Base-by-base conservation (phyloP, 2,797 vertebrate genomes). In the Thripadectes ignobilis region DNA sequence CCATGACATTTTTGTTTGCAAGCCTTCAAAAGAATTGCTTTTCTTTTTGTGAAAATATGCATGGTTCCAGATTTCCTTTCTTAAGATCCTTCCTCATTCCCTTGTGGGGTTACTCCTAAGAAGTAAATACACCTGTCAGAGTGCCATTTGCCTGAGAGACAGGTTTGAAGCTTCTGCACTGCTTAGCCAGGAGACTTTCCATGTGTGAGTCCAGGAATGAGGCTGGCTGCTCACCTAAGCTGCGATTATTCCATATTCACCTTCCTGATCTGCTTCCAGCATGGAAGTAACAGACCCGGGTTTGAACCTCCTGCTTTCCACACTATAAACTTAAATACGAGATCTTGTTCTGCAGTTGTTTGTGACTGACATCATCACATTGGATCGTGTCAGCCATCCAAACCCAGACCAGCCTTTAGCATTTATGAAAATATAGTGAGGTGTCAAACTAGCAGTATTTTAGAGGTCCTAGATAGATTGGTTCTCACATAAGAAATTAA, bases 191-290 rank as follows among this genome's bases (percentile, higher is more conserved):
- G 48, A 54, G 30, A 39, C n/a, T 51, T 63, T 27, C 41, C 46
- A 10, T 1, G 0, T 14, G n/a, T 39, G 57, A 61, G 4, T 1
- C 30, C 51, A 34, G 20, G 38, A 39, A 36, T 16, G 27, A 32
- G 45, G 14, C 36, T n/a, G 36, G 39, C 55, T 78, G 45, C 61
- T 73, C 71, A 22, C 36, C 71, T 76, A 39, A 7, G 21, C 67
- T 36, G 18, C 3, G 3, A 4, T 20, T 73, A 45, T 43, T 51
- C 34, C 39, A 43, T 32, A 23, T 43, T 30, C 61, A 43, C 51
- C 17, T 34, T 74, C 26, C 39, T 45, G n/a, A 12, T 49, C 61
- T 82, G 29, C 57, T 65, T 36, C 10, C 58, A 69, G 32, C 17
- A 26, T 29, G 36, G 17, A 59, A 36, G 29, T 23, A 80, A 20